Evolutionary conservation across 2,888 invertebrate genomes (phyloP).

Genomic region (Phengaris arion): DNA sequence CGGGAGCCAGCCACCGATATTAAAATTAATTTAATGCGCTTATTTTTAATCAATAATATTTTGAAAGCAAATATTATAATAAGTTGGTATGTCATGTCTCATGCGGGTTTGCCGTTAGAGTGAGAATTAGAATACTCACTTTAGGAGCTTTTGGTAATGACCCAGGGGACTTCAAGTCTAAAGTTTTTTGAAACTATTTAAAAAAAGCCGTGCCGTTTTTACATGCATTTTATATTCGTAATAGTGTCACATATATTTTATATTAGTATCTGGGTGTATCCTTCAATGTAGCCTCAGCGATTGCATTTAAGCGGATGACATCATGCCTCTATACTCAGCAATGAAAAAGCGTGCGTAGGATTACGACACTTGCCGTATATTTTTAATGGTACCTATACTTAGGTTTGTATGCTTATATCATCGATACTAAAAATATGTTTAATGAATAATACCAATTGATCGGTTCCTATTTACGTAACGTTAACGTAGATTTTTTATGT

Average conservation of each 20-base stretch:
- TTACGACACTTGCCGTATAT: background rate
- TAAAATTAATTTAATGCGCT: background rate
- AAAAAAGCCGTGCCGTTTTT: background rate
- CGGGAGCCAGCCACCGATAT: background rate
- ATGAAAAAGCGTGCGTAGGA: background rate
- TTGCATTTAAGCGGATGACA: constrained; percentile 1
- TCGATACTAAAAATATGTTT: background rate
- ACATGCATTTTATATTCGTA: background rate
- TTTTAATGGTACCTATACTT: background rate
- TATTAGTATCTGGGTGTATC: background rate
- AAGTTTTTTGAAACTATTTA: no score
- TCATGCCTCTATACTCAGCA: background rate
- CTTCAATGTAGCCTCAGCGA: background rate
- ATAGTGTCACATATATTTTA: background rate
- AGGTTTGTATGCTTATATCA: background rate
- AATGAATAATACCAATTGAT: background rate
- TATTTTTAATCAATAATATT: background rate
- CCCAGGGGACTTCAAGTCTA: no score
- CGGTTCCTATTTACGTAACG: background rate
- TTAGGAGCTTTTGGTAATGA: no score
- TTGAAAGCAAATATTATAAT: background rate
- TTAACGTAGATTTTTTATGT: background rate
- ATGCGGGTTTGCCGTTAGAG: no score
- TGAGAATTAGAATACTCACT: no score
- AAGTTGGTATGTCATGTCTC: background rate